Evolutionary conservation across 2,888 invertebrate genomes (phyloP), one percentile per base, ranked within the genome.

Genomic region (Ormyrus nitidulus): DNA sequence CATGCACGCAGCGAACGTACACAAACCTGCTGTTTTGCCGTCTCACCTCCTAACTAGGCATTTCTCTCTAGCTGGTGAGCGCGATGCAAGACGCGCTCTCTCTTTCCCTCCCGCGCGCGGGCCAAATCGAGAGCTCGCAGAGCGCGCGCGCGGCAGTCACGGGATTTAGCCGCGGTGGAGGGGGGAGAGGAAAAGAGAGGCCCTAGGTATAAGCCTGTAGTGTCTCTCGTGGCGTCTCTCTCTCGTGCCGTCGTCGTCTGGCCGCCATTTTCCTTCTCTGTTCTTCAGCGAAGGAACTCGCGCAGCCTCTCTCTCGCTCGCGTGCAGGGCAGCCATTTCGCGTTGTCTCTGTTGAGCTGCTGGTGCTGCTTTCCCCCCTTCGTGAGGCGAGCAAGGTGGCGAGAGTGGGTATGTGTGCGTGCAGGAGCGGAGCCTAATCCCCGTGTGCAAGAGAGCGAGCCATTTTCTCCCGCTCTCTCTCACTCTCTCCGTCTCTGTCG

Each of bases 241-340:
- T 69, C 79, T 76, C 34, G 34, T 59, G 70, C 59, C 61, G 64
- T 74, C 68, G 66, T 79, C 64, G 62, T 66, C 59, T 54, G 61
- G 54, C 78, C 53, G 81, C 79, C 82, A 82, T 82, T 80, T 80
- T 82, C 82, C 62, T 82, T 80, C 82, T 80, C 79, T 80, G 77
- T 80, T 76, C 48, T n/a, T 34, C 10, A 62, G 53, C 44, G 66
- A 51, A 65, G 65, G 56, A 65, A 56, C 62, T 69, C 7, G 53
- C 53, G n/a, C 51, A 19, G 51, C 8, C 56, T 73, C 59, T 13
- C 44, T 65, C 56, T 61, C 71, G 34, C 53, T 13, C n/a, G 68
- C 77, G 11, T 13, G 11, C 9, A 69, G 84, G 82, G 34, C 80
- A 74, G 79, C 79, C 78, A 78, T 78, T 78, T 78, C 78, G 72